Base-by-base conservation (phyloP, 2,888 invertebrate species). In the Branchellion lobata region DNA sequence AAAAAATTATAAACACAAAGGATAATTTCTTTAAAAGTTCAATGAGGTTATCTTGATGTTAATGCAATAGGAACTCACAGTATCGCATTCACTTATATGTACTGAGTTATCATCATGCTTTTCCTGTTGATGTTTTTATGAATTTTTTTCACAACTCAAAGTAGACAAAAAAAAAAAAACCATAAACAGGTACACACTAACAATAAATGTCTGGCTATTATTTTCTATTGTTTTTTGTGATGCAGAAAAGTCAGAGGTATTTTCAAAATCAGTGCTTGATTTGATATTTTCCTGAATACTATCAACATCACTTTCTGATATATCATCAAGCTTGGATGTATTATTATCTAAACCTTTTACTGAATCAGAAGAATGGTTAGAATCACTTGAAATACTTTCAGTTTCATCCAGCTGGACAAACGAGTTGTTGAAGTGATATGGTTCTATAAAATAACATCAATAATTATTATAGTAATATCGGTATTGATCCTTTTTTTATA, bases 21-120 rank as follows among this genome's bases (percentile, higher is more conserved):
- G n/a, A n/a, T n/a, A n/a, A n/a, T n/a, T n/a, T n/a, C n/a, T n/a
- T n/a, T n/a, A n/a, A n/a, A n/a, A n/a, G n/a, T n/a, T n/a, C n/a
- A n/a, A n/a, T n/a, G n/a, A n/a, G n/a, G n/a, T n/a, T n/a, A n/a
- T n/a, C n/a, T n/a, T n/a, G n/a, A n/a, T n/a, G n/a, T n/a, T n/a
- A n/a, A n/a, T n/a, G n/a, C n/a, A n/a, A n/a, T n/a, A n/a, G n/a
- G 5, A n/a, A 57, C 61, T 57, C 24, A 57, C 61, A 14, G 61
- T 57, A n/a, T 57, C 61, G 21, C 61, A 24, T 57, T 57, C 61
- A 57, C 61, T 57, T 8, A 57, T 57, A n/a, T 57, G 61, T n/a
- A 57, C 21, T 3, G 61, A 57, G 24, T 57, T 57, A 14, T 57
- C 61, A 14, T n/a, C 61, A 57, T 5, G 3, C n/a, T n/a, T 57